phyloP scores from a whole-genome alignment of 1,140 invertebrate species.

The Temnothorax longispinosus region DNA sequence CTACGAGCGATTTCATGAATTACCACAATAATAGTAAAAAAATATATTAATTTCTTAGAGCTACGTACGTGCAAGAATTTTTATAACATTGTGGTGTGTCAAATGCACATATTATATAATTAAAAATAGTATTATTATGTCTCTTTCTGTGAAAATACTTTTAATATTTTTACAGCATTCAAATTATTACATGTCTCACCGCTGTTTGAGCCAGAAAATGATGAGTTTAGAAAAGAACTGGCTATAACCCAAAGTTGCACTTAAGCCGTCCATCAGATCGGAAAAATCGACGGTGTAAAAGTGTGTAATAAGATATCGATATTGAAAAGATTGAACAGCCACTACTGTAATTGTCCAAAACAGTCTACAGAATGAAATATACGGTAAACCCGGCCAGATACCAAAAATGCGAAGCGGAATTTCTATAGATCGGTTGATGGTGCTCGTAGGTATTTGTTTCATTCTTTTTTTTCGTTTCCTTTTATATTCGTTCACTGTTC shows the following conservation, averaged over 20 bases:
- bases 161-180: not conserved
- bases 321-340: not conserved
- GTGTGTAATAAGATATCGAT: not conserved
- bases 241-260: not conserved
- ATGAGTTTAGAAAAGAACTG: not conserved
- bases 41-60: not conserved
- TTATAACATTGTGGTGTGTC: not conserved
- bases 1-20: not conserved
- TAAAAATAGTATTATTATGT: not conserved
- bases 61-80: not conserved
- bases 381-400: not conserved
- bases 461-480: not conserved
- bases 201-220: conserved; percentile 13
- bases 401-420: conserved; percentile 16
- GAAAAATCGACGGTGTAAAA: not conserved
- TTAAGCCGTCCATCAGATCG: not conserved
- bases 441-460: not conserved
- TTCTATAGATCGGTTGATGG: not conserved
- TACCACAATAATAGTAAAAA: not conserved
- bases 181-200: not conserved
- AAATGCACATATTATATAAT: not conserved
- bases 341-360: not conserved
- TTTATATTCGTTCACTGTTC: not conserved
- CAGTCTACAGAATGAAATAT: not conserved
- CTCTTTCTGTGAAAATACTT: not conserved